Evolutionary conservation across 2,797 vertebrate species (phyloP), one percentile per base, ranked within the genome.

Genomic region (Tolypeutes matacus): DNA sequence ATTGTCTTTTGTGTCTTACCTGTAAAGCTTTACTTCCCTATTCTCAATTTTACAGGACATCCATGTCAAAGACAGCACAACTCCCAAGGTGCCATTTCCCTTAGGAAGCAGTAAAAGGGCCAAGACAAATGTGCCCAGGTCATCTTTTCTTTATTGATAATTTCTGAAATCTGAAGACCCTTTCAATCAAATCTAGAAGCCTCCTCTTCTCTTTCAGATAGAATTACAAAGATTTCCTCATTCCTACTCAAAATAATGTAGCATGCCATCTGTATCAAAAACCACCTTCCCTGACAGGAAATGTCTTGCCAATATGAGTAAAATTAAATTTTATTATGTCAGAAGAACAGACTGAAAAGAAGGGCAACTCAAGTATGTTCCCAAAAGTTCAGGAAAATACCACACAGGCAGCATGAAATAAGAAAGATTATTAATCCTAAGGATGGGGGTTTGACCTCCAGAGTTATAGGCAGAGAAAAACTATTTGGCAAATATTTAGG

Each of bases 401-500:
- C 69, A 92, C 7, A 69, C 13, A 93, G 21, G 36, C 31, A 92
- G 77, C 2, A 78, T 58, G 70, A 92, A 86, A 91, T 49, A 62
- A 46, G 15, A 80, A 84, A 60, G 9, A 82, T 12, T 17, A 42
- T 34, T 0, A 42, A 49, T 49, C 72, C 62, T 34, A 75, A 89
- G 34, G 34, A 78, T 13, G 1, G 2, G 0, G 31, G 42, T 90
- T 56, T 53, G 46, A 90, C 39, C 39, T 65, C 46, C 17, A 14
- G 13, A 2, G 12, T 86, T 80, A 64, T 21, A 87, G 31, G 21
- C 93, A 51, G 11, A 73, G 72, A 76, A 89, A 91, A 87, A 69
- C 51, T 58, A 58, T 64, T 65, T 69, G 78, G 36, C 36, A 93
- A 93, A 80, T 88, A 91, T 69, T 91, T 90, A 86, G 49, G 39